Evolutionary conservation across 1,140 invertebrate genomes (phyloP).

Genomic region (Ridgeia piscesae): DNA sequence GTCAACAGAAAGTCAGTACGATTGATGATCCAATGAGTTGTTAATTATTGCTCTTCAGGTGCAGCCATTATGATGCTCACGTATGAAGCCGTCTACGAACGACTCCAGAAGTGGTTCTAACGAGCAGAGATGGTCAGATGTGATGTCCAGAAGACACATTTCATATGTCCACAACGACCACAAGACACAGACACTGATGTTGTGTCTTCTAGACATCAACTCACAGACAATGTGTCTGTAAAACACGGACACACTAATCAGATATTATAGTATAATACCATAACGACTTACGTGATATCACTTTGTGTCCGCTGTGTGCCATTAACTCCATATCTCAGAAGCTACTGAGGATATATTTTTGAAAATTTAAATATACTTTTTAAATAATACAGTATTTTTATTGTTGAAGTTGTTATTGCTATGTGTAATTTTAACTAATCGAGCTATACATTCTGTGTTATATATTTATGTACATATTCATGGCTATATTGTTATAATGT

Average conservation of each 20-base stretch:
- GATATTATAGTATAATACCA: background rate
- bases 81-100: slow-evolving; percentile 59
- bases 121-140: background rate
- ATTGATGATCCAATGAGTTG: background rate
- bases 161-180: background rate
- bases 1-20: background rate
- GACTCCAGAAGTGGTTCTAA: slow-evolving; percentile 24
- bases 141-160: background rate
- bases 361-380: too few species aligned
- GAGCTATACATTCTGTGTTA: too few species aligned
- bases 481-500: background rate
- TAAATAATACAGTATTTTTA: too few species aligned
- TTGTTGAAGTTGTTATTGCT: too few species aligned
- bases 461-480: too few species aligned
- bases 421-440: too few species aligned
- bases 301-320: too few species aligned
- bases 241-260: background rate
- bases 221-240: background rate
- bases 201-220: background rate
- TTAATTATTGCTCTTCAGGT: slow-evolving; percentile 19
- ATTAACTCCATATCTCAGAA: too few species aligned
- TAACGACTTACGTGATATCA: too few species aligned
- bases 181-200: background rate
- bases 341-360: too few species aligned
- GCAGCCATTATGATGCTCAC: slow-evolving; percentile 88